Evolutionary conservation across 1,140 invertebrate genomes (phyloP).

Genomic region (Drosophila rufa): DNA sequence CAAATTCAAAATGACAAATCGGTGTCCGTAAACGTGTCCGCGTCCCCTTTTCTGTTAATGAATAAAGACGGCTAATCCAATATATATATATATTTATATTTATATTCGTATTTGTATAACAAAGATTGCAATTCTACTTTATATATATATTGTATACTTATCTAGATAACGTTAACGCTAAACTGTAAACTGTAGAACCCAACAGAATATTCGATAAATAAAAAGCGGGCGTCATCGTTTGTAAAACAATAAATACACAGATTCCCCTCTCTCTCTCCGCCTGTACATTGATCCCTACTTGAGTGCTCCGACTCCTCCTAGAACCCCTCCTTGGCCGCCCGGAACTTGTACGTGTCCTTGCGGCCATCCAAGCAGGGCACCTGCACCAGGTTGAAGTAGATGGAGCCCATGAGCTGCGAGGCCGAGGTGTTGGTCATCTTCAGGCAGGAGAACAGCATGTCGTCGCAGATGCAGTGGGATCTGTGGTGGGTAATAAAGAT

Average conservation of each 20-base stretch:
- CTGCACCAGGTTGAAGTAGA: conserved; percentile 94
- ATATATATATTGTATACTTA: conserved; percentile 39
- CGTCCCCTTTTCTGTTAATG: conserved; percentile 18
- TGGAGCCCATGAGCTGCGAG: conserved; percentile 92
- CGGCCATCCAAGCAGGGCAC: conserved; percentile 90
- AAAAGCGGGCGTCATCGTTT: conserved; percentile 47
- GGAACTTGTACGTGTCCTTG: conserved; percentile 73
- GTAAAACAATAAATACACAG: conserved; percentile 40
- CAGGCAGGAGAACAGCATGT: conserved; percentile 92
- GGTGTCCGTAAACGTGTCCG: conserved; percentile 16
- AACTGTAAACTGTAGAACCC: conserved; percentile 45
- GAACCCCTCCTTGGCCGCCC: conserved; percentile 80
- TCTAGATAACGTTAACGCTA: conserved; percentile 57
- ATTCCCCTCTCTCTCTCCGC: background rate
- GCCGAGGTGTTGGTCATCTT: conserved; percentile 89
- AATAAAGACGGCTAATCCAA: conserved; percentile 53
- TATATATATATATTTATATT: conserved; percentile 37
- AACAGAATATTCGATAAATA: conserved; percentile 53
- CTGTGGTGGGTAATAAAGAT: conserved; percentile 63
- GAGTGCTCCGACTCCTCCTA: conserved; percentile 13
- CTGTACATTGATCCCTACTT: conserved; percentile 34
- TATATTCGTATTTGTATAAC: conserved; percentile 56
- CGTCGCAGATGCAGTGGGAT: conserved; percentile 94
- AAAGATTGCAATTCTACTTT: conserved; percentile 57
- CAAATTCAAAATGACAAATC: background rate